phyloP scores from a whole-genome alignment of 2,113 vertebrate genomes.

The Miniopterus natalensis region DNA sequence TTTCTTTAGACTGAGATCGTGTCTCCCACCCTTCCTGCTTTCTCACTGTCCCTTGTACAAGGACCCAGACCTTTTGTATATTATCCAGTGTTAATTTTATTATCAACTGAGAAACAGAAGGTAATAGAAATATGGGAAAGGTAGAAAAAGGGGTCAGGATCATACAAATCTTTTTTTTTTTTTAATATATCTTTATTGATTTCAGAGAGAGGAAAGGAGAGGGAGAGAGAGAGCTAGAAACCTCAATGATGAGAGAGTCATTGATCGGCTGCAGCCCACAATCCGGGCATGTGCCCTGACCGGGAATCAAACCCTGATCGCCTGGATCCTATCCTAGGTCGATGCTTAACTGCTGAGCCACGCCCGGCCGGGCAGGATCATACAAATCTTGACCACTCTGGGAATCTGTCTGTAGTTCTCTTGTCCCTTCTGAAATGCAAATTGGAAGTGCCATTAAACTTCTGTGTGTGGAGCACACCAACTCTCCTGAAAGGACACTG shows the following conservation, averaged over 20 bases:
- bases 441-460: neutral
- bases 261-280: too few species aligned
- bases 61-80: neutral
- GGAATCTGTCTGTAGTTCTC: neutral
- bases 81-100: neutral
- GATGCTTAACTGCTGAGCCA: too few species aligned
- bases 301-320: too few species aligned
- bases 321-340: too few species aligned
- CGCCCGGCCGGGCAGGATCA: neutral
- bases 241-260: too few species aligned
- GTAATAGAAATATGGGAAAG: neutral
- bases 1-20: neutral
- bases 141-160: neutral
- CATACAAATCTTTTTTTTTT: neutral
- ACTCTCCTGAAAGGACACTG: neutral
- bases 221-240: too few species aligned
- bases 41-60: neutral
- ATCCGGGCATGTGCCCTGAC: too few species aligned
- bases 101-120: neutral
- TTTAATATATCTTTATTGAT: too few species aligned
- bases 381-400: neutral
- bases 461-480: neutral
- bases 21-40: neutral
- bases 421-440: slow-evolving; percentile 21
- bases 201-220: too few species aligned